Evolutionary conservation across 2,888 invertebrate genomes (phyloP).

Genomic region (Tridacna gigas): DNA sequence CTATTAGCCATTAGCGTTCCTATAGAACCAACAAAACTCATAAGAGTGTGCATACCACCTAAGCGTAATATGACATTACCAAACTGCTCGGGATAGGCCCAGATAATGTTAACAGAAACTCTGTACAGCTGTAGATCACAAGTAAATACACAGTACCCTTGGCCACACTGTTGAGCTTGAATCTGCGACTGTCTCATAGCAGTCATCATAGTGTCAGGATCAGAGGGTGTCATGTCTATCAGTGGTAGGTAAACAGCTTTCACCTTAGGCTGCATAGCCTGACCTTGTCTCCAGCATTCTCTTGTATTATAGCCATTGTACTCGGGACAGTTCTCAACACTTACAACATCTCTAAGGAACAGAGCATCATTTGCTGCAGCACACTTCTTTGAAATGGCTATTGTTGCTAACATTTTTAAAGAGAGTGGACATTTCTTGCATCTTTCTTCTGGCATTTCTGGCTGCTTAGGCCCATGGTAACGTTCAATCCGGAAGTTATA

Average conservation of each 20-base stretch:
- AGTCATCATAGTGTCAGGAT: constrained; percentile 61
- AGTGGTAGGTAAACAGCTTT: constrained; percentile 56
- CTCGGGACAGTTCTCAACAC: constrained; percentile 19
- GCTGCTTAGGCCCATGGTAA: constrained; percentile 32
- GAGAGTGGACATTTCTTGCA: not conserved
- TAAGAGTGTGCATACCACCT: no score
- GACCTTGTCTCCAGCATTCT: constrained; percentile 39
- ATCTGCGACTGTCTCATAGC: constrained; percentile 39
- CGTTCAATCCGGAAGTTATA: constrained; percentile 26
- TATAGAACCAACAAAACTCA: no score
- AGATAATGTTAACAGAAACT: no score
- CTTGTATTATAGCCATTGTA: constrained; percentile 35
- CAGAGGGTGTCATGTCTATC: constrained; percentile 55
- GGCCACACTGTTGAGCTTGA: constrained; percentile 33
- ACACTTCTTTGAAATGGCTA: not conserved
- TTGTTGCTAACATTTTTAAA: constrained; percentile 3
- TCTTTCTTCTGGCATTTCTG: constrained; percentile 26
- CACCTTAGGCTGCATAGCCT: constrained; percentile 34
- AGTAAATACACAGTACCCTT: no score
- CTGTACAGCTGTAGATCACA: no score
- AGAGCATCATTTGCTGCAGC: constrained; percentile 19
- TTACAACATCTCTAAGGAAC: constrained; percentile 41
- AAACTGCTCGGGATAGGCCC: no score
- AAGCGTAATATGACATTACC: no score
- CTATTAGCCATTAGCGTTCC: constrained; percentile 63